phyloP scores from a whole-genome alignment of 2,113 vertebrate species.

The Actenoides lindsayi region DNA sequence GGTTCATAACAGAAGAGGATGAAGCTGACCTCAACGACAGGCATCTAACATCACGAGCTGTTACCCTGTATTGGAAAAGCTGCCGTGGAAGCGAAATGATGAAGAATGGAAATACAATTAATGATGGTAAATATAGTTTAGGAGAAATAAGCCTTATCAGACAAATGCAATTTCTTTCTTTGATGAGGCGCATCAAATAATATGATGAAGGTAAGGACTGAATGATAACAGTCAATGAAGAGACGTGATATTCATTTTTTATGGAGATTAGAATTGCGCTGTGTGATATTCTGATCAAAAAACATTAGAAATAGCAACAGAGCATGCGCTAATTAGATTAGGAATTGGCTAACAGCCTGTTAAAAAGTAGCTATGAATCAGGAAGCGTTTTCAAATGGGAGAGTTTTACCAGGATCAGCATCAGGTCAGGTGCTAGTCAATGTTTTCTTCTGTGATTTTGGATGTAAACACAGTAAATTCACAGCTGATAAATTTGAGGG shows the following conservation, averaged over 20 bases:
- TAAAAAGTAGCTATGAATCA: constrained; percentile 63
- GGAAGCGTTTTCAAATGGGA: not conserved
- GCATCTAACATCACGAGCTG: not conserved
- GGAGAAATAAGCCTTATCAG: constrained; percentile 56
- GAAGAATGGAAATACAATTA: constrained; percentile 29
- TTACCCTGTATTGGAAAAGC: not conserved
- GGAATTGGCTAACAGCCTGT: constrained; percentile 58
- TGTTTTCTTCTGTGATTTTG: constrained; percentile 45
- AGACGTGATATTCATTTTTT: constrained; percentile 51
- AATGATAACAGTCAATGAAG: constrained; percentile 59
- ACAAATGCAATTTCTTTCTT: constrained; percentile 59
- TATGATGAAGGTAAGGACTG: constrained; percentile 58
- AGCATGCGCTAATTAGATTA: constrained; percentile 67
- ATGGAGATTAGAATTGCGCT: constrained; percentile 60
- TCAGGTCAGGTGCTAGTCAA: constrained; percentile 37
- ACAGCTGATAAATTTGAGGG: constrained; percentile 52
- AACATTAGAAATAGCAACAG: constrained; percentile 56
- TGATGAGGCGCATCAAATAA: constrained; percentile 58
- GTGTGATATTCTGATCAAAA: constrained; percentile 64
- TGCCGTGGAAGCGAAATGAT: not conserved
- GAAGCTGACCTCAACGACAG: not conserved
- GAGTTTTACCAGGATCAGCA: constrained; percentile 45
- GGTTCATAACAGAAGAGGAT: not conserved
- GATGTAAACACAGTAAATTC: constrained; percentile 52
- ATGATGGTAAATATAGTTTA: constrained; percentile 46